Percentiles rank a stretch among this genome's conserved stretches.
Conservation (phyloP, 2,113 vertebrate genomes). For the Carassius auratus region DNA sequence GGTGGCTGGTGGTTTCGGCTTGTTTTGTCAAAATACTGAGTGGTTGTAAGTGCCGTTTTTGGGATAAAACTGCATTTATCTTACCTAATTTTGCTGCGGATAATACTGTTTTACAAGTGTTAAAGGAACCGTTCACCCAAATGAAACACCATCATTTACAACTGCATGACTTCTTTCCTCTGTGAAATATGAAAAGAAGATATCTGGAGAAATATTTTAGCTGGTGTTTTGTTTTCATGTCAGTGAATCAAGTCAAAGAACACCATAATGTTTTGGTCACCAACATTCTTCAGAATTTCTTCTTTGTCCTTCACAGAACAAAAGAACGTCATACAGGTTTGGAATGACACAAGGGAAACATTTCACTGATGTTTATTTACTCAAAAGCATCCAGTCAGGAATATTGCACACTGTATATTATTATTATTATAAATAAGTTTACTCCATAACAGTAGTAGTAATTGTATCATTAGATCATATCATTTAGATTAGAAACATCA, state of each 20-base stretch:
- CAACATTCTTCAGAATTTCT: slow-evolving; percentile 6
- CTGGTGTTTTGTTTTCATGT: background rate
- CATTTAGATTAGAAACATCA: background rate
- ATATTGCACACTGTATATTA: background rate
- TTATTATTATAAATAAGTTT: background rate
- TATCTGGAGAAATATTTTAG: background rate
- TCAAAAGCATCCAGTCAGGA: background rate
- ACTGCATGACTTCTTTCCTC: background rate
- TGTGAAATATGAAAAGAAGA: background rate
- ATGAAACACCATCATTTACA: background rate
- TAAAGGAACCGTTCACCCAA: background rate
- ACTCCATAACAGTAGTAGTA: background rate
- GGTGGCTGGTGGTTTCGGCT: slow-evolving; percentile 47
- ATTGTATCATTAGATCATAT: background rate
- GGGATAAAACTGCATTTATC: background rate
- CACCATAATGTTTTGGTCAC: background rate
- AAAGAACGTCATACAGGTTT: no score
- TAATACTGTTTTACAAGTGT: background rate
- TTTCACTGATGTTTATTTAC: background rate
- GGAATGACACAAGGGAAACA: background rate
- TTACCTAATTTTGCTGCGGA: background rate
- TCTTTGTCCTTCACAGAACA: background rate
- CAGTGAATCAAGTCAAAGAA: no score
- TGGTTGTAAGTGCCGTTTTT: background rate
- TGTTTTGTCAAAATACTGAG: slow-evolving; percentile 24